Conservation (phyloP, 1,140 invertebrate genomes). For the Proales similis region DNA sequence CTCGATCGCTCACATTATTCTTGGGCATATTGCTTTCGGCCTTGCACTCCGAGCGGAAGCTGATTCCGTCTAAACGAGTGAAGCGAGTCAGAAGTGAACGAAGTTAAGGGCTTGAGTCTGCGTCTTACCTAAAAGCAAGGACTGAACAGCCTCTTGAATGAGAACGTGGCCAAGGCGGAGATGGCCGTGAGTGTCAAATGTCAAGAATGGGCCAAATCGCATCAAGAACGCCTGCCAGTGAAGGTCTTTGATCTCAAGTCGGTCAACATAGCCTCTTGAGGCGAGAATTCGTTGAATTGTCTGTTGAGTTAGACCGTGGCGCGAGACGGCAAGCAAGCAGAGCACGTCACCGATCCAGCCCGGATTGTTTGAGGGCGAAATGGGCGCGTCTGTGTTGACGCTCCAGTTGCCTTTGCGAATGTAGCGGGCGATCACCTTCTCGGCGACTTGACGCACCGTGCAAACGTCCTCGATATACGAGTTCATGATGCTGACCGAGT, state of each 20-base stretch:
- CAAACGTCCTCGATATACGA: constrained; percentile 25
- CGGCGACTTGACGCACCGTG: constrained; percentile 14
- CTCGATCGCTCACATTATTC: constrained; percentile 14
- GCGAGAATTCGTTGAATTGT: constrained; percentile 44
- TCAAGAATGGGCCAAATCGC: constrained; percentile 41
- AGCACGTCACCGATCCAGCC: constrained; percentile 50
- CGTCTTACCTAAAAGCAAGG: constrained; percentile 46
- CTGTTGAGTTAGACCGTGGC: constrained; percentile 43
- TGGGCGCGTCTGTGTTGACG: neutral
- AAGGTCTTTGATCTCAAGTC: constrained; percentile 42
- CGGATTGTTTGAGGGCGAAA: constrained; percentile 34
- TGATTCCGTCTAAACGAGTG: too few species aligned
- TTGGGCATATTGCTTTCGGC: too few species aligned
- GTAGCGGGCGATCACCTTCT: constrained; percentile 21
- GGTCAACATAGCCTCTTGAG: constrained; percentile 43
- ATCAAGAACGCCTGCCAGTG: constrained; percentile 47
- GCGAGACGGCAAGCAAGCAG: constrained; percentile 45
- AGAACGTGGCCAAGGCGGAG: constrained; percentile 46
- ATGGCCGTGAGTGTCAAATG: constrained; percentile 44
- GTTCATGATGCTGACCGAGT: constrained; percentile 32
- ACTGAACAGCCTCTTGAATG: constrained; percentile 47
- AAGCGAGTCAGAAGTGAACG: too few species aligned
- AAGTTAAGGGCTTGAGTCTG: too few species aligned
- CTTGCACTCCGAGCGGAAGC: too few species aligned
- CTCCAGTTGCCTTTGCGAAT: constrained; percentile 32